A percentile compares a stretch with the other conserved stretches of the same genome.
phyloP scores from a whole-genome alignment of 2,113 vertebrate genomes.

The Halcyon senegalensis region DNA sequence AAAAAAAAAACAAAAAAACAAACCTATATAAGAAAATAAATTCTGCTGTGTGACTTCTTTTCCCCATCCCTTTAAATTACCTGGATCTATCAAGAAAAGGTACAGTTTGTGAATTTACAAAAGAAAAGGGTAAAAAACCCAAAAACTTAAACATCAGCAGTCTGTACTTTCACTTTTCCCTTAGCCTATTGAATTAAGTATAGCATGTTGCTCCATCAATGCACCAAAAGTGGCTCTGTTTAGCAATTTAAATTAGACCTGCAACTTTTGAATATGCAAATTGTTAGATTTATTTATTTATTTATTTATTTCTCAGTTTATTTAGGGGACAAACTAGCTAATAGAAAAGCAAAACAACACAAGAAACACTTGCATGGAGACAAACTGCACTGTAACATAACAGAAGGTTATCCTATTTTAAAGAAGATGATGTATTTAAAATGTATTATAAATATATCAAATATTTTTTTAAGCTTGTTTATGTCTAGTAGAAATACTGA shows the following conservation, averaged over 20 bases:
- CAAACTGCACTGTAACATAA: neutral
- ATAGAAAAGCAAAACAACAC: neutral
- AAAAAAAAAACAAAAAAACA: constrained; percentile 75
- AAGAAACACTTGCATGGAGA: neutral
- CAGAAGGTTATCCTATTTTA: neutral
- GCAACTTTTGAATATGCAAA: neutral
- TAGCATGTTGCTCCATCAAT: neutral
- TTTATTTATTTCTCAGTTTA: neutral
- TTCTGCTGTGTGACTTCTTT: constrained; percentile 8
- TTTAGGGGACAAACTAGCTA: neutral
- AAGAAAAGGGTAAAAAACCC: neutral
- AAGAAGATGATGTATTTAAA: neutral
- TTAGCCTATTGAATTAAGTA: neutral
- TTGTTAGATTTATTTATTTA: neutral
- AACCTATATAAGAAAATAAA: constrained; percentile 58
- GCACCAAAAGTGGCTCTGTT: neutral
- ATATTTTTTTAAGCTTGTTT: neutral
- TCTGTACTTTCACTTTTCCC: neutral
- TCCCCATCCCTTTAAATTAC: neutral
- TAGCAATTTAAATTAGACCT: constrained; percentile 31
- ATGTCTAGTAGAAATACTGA: neutral
- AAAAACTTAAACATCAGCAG: neutral
- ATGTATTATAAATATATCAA: neutral
- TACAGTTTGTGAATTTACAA: neutral
- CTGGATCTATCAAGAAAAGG: neutral